A percentile compares a stretch with the other conserved stretches of the same genome.
Evolutionary conservation across 2,797 vertebrate genomes (phyloP).

Genomic region (Anguilla marmorata): DNA sequence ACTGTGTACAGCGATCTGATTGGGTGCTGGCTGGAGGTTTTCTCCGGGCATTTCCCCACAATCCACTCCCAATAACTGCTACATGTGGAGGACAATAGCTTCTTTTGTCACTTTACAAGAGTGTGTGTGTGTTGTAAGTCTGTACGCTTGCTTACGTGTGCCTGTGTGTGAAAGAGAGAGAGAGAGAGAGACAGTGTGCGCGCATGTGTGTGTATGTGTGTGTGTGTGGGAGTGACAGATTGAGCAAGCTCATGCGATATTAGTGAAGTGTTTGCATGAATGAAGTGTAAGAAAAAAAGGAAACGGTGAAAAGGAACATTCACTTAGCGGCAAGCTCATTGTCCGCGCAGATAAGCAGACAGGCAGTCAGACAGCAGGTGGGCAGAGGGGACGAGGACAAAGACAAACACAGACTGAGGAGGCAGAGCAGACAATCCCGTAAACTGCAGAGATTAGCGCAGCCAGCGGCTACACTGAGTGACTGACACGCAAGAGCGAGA

Average conservation of each 20-base stretch:
- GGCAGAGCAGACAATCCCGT: constrained; percentile 66
- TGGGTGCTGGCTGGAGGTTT: constrained; percentile 58
- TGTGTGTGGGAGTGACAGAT: constrained; percentile 32
- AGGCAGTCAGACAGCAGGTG: constrained; percentile 71
- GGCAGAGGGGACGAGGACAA: constrained; percentile 47
- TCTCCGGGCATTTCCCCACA: constrained; percentile 46
- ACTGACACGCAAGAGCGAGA: constrained; percentile 35
- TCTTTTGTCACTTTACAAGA: constrained; percentile 63
- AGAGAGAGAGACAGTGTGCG: constrained; percentile 23
- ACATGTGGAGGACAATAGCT: constrained; percentile 64
- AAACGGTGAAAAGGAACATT: constrained; percentile 41
- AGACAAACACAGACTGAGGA: constrained; percentile 56
- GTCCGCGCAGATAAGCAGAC: constrained; percentile 64
- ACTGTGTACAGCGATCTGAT: constrained; percentile 72
- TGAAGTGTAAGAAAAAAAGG: constrained; percentile 53
- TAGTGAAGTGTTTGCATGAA: constrained; percentile 50
- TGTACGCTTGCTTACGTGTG: background rate
- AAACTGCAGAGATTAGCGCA: constrained; percentile 62
- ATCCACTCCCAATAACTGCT: constrained; percentile 67
- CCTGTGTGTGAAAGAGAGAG: constrained; percentile 19
- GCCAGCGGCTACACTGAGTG: constrained; percentile 47
- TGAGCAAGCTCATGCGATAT: background rate
- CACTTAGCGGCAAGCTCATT: constrained; percentile 57
- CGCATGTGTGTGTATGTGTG: constrained; percentile 34
- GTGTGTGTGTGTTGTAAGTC: background rate